Evolutionary conservation across 2,797 vertebrate genomes (phyloP), one percentile per base, ranked within the genome.

Genomic region (Cossypha caffra): DNA sequence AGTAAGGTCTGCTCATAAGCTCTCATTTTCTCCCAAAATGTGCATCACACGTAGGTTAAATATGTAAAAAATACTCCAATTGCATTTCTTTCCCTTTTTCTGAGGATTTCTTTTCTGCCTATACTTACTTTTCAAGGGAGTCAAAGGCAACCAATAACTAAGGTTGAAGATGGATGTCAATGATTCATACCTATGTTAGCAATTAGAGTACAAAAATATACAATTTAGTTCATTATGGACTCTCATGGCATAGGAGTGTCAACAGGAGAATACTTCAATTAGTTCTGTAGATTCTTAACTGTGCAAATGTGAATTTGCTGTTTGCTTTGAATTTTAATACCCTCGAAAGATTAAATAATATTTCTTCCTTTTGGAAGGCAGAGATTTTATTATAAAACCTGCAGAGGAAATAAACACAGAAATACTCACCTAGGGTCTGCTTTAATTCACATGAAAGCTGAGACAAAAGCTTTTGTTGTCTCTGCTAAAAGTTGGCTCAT

Each of bases 241-340:
- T 86, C 74, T 89, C 91, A 48, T 40, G 52, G 55, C 61, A 76
- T 26, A 81, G 19, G 7, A 78, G 10, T 52, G 72, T 64, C 52
- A 81, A 78, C 85, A 86, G 81, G 87, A 93, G 90, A 89, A 92
- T 92, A 80, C 33, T 92, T 84, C 73, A 13, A 69, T 85, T 89
- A 89, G 35, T 93, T 93, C 62, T 71, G 52, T 72, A 83, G 40
- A 10, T 77, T 87, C 59, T 94, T 90, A 87, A 72, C 74, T 57
- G 66, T 80, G 63, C 45, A 88, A 80, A 86, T 83, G 80, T 74
- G 73, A 72, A 91, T 89, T 86, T 89, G 42, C 18, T 95, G 64
- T 93, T 97, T 90, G 85, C 55, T 90, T 90, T 93, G 85, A 86
- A 94, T 96, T 86, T 91, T 87, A 95, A 92, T 93, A 47, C 14